These are phyloP conservation scores for Apamea epomidion DNA, from an alignment of 2,888 invertebrate genomes.

Conservation along the genomic window DNA sequence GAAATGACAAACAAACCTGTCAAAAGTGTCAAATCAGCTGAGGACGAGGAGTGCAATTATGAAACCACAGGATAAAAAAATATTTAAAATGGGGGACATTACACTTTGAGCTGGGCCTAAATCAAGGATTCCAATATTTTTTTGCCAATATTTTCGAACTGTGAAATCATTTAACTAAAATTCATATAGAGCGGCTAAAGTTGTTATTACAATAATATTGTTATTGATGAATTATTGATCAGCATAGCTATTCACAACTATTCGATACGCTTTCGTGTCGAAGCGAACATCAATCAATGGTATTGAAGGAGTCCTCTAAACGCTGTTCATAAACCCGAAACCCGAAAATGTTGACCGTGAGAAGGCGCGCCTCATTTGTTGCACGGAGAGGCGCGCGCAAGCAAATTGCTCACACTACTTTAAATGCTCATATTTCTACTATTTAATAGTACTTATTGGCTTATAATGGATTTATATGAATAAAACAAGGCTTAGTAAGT, in stretches of 20 bases:
- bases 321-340: background rate
- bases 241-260: background rate
- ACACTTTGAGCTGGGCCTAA: background rate
- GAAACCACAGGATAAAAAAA: too few relatives aligned
- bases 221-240: too few relatives aligned
- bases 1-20: constrained; percentile 21
- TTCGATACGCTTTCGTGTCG: background rate
- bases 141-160: background rate
- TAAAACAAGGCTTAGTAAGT: too few relatives aligned
- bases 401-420: too few relatives aligned
- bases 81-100: too few relatives aligned
- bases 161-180: background rate
- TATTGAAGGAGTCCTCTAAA: background rate
- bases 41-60: background rate
- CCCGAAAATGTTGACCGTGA: background rate
- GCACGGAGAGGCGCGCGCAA: too few relatives aligned
- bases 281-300: background rate
- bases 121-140: background rate
- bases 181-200: background rate
- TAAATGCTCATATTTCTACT: too few relatives aligned
- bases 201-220: background rate
- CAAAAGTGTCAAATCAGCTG: background rate
- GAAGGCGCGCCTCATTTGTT: too few relatives aligned
- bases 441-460: too few relatives aligned
- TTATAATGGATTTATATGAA: too few relatives aligned